phyloP scores from a whole-genome alignment of 1,140 invertebrate genomes.

The Trichonephila clavata region DNA sequence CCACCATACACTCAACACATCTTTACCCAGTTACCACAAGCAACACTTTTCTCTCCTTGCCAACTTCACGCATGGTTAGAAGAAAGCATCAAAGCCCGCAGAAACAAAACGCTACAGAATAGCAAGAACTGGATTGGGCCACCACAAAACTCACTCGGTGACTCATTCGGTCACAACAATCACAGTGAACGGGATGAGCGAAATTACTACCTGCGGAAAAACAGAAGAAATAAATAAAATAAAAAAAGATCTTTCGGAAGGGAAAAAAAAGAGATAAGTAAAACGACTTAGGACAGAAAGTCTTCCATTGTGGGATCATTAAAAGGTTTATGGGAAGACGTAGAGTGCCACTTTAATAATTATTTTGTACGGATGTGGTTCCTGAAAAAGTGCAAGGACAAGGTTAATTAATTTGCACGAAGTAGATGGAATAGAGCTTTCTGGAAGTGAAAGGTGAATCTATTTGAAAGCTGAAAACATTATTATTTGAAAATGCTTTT shows the following conservation, averaged over 20 bases:
- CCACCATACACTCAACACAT: too few species aligned
- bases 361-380: neutral
- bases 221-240: neutral
- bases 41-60: neutral
- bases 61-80: constrained; percentile 45
- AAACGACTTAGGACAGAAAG: constrained; percentile 12
- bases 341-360: neutral
- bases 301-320: constrained; percentile 18
- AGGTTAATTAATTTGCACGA: neutral
- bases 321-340: neutral
- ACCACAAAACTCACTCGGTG: neutral
- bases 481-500: neutral
- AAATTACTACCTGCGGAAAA: constrained; percentile 52
- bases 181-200: constrained; percentile 49
- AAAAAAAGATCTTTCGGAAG: neutral
- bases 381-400: neutral
- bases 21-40: neutral
- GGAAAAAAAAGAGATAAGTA: neutral
- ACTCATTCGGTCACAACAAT: constrained; percentile 45
- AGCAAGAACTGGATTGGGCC: constrained; percentile 23
- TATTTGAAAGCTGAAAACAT: neutral
- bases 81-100: neutral
- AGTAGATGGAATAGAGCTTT: neutral
- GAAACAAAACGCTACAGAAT: constrained; percentile 64
- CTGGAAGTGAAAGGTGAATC: neutral